A percentile compares a stretch with the other conserved stretches of the same genome.
phyloP scores from a whole-genome alignment of 92 coral and sea anemone genomes.

The Paramuricea clavata region DNA sequence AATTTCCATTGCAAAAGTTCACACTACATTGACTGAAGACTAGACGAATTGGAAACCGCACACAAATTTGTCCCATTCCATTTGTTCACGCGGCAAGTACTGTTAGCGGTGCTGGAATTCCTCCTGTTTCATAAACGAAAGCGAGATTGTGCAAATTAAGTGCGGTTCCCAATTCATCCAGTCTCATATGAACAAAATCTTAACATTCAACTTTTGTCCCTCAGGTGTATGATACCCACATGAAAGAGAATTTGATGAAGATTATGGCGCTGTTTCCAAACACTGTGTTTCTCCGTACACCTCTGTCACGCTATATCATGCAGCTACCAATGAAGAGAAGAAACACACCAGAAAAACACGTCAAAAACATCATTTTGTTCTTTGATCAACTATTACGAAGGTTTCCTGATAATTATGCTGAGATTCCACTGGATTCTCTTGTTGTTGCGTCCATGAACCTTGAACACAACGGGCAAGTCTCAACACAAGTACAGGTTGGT shows the following conservation, averaged over 20 bases:
- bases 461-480: not conserved
- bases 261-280: constrained; percentile 75
- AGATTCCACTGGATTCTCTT: constrained; percentile 79
- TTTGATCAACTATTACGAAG: constrained; percentile 78
- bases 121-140: too few species aligned
- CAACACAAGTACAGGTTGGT: constrained; percentile 26
- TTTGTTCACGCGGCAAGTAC: too few species aligned
- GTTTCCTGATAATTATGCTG: constrained; percentile 73
- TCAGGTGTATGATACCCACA: constrained; percentile 70
- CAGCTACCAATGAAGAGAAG: constrained; percentile 73
- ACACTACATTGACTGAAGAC: too few species aligned
- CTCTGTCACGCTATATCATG: constrained; percentile 78
- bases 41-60: too few species aligned
- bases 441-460: constrained; percentile 38
- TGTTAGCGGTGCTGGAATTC: too few species aligned
- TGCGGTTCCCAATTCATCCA: too few species aligned
- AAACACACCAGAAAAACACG: constrained; percentile 53
- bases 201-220: not conserved
- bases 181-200: not conserved
- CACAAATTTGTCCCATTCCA: too few species aligned
- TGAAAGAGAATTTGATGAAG: constrained; percentile 77
- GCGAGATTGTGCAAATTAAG: too few species aligned
- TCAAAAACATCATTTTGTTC: constrained; percentile 67
- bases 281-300: constrained; percentile 64
- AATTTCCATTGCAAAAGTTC: too few species aligned